Evolutionary conservation across 1,140 invertebrate genomes (phyloP).

Genomic region (Caerostris darwini): DNA sequence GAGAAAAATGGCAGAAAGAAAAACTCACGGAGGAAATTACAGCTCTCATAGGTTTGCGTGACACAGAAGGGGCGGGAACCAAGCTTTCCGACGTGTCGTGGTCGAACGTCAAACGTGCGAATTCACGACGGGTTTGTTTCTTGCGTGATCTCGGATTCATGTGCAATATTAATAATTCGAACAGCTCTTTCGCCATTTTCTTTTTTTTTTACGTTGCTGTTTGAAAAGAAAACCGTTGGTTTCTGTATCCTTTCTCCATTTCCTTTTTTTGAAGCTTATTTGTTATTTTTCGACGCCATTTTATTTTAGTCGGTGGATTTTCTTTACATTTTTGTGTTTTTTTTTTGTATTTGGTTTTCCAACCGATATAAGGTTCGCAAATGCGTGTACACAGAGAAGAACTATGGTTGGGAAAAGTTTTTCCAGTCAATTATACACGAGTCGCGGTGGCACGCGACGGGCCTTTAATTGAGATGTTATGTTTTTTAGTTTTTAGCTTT

Average conservation of each 20-base stretch:
- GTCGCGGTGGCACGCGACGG: constrained; percentile 1
- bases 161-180: constrained; percentile 54
- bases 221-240: background rate
- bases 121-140: background rate
- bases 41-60: constrained; percentile 8
- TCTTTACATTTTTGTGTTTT: background rate
- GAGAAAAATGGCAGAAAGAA: background rate
- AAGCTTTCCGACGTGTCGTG: constrained; percentile 27
- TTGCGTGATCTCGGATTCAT: background rate
- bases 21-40: constrained; percentile 14
- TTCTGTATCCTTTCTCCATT: constrained; percentile 46
- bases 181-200: constrained; percentile 34
- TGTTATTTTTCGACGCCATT: constrained; percentile 48
- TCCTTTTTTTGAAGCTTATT: constrained; percentile 23
- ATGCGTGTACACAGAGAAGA: background rate
- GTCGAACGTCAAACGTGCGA: constrained; percentile 34
- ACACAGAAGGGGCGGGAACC: background rate
- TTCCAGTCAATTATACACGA: constrained; percentile 42
- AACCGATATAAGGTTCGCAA: background rate
- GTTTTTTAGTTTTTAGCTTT: background rate
- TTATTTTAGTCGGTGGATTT: background rate
- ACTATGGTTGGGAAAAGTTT: background rate
- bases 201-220: background rate
- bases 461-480: constrained; percentile 43
- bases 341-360: background rate